Evolutionary conservation across 2,113 vertebrate species (phyloP), one percentile per base, ranked within the genome.

Genomic region (Corythornis vintsioides): DNA sequence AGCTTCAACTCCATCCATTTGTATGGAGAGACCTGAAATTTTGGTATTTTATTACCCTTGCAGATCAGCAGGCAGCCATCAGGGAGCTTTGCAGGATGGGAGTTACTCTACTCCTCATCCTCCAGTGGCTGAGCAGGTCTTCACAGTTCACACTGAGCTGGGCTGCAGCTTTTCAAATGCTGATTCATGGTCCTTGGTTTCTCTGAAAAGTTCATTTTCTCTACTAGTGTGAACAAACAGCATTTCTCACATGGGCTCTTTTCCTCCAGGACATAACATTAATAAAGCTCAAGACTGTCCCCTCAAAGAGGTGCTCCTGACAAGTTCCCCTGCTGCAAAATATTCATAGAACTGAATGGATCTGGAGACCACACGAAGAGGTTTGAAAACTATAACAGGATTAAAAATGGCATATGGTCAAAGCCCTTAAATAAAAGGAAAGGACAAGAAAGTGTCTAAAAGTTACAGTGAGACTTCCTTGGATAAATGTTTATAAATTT

Each of bases 401-500:
- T 80, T 90, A 60, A 91, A 91, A 93, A 80, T 65, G 65, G 73
- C 61, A 71, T 61, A 66, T 28, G 67, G 84, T 65, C 31, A 26
- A 92, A 82, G 35, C 63, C 86, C 81, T 96, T 84, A 89, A 94
- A 93, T 89, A 87, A 92, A 94, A 83, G 43, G n/a, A 83, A 66
- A 94, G 76, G 72, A 88, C 35, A 38, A 88, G 52, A 90, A 86
- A 86, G 64, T 72, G 94, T 84, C 83, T 86, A 63, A 93, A 96
- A 91, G 57, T 93, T 83, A 83, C 93, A 94, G 64, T 83, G 57
- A 77, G n/a, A 74, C 56, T 93, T 64, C 42, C 89, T 91, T 71
- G 75, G 75, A 93, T 91, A 95, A 93, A 95, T 84, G 45, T 91
- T 93, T 96, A 90, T 77, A 81, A 88, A 88, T 86, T 92, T 72